Conservation (phyloP, 1,140 invertebrate genomes). For the Caerostris extrusa region DNA sequence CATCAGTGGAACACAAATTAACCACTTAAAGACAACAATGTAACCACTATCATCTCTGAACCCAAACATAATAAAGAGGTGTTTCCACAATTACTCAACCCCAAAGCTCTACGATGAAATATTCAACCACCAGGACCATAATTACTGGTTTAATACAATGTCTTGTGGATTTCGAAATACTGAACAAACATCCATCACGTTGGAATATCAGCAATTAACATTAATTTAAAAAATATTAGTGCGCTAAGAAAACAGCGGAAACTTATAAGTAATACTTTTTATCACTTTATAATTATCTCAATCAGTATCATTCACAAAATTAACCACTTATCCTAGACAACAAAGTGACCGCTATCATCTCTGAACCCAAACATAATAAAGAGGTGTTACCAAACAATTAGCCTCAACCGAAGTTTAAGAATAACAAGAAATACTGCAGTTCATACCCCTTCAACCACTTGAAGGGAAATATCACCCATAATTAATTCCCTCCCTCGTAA, state of each 20-base stretch:
- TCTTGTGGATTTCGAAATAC: no score
- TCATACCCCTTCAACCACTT: conserved; percentile 8
- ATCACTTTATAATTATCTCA: not conserved
- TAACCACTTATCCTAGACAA: not conserved
- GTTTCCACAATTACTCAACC: no score
- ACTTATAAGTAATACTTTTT: no score
- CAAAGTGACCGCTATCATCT: not conserved
- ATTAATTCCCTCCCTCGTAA: conserved; percentile 25
- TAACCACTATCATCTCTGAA: no score
- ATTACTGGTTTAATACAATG: no score
- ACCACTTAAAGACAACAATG: not conserved
- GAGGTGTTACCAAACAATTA: not conserved
- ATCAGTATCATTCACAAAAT: not conserved
- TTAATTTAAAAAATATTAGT: no score
- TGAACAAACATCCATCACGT: no score
- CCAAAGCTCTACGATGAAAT: no score
- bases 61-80: not conserved
- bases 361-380: not conserved
- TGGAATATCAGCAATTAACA: no score
- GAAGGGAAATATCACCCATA: not conserved
- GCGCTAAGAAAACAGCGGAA: no score
- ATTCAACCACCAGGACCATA: no score
- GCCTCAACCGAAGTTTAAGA: not conserved
- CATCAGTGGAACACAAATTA: not conserved
- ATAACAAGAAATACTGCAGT: not conserved